Evolutionary conservation across 2,113 vertebrate species (phyloP).

Genomic region (Sterrhoptilus dennistouni): DNA sequence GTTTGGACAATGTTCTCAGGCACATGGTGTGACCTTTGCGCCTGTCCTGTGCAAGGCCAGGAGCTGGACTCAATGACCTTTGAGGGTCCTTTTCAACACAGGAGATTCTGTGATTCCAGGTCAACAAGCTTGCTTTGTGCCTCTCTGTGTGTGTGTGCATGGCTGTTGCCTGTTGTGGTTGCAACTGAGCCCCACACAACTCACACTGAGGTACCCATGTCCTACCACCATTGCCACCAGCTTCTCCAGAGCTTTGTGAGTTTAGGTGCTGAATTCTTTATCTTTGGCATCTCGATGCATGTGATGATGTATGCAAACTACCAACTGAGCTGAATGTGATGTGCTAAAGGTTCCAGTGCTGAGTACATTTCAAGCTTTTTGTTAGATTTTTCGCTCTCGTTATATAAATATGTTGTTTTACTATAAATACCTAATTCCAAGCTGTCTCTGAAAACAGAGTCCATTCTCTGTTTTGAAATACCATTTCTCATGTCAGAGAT

Average conservation of each 20-base stretch:
- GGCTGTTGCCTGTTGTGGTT: neutral
- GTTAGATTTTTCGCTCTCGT: neutral
- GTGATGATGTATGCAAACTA: neutral
- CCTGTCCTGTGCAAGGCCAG: neutral
- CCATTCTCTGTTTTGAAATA: neutral
- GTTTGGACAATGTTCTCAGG: neutral
- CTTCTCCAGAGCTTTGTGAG: neutral
- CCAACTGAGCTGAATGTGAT: neutral
- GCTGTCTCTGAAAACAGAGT: neutral
- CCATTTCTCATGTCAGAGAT: neutral
- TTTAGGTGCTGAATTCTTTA: neutral
- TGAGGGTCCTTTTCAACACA: neutral
- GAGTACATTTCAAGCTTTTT: neutral
- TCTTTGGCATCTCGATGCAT: neutral
- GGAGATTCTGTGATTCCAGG: neutral
- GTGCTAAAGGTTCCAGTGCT: neutral
- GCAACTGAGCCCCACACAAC: neutral
- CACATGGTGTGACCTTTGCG: neutral
- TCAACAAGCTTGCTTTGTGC: neutral
- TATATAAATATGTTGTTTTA: neutral
- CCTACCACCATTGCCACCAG: neutral
- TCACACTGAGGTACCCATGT: neutral
- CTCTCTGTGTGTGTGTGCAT: neutral
- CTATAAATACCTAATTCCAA: neutral
- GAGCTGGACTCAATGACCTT: neutral